These are phyloP conservation scores for Latrodectus elegans DNA, from an alignment of 2,888 invertebrate genomes.

Conservation along the genomic window DNA sequence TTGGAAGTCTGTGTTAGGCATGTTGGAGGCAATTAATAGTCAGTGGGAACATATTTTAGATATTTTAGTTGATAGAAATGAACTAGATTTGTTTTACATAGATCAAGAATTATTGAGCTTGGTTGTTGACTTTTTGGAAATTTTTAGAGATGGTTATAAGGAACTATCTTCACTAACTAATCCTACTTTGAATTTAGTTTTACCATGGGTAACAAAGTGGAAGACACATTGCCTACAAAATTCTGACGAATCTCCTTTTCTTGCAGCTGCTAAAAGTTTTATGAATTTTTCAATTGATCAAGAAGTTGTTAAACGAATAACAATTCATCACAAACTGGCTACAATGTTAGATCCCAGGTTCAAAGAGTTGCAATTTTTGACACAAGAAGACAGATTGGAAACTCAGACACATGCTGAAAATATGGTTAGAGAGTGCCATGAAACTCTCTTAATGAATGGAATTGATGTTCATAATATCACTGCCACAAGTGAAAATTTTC, in stretches of 20 bases:
- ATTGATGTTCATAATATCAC: conserved; percentile 41
- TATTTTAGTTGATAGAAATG: conserved; percentile 44
- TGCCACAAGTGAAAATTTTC: conserved; percentile 30
- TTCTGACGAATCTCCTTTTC: conserved; percentile 59
- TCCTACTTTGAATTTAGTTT: conserved; percentile 59
- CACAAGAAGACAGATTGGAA: conserved; percentile 42
- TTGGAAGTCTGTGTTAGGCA: conserved; percentile 59
- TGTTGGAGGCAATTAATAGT: conserved; percentile 63
- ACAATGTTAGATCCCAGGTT: conserved; percentile 59
- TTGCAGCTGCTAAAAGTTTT: conserved; percentile 52
- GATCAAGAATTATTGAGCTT: conserved; percentile 57
- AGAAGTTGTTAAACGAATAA: conserved; percentile 61
- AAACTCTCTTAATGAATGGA: conserved; percentile 42
- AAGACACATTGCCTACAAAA: conserved; percentile 62
- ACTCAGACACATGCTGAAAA: conserved; percentile 43
- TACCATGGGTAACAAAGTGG: conserved; percentile 65
- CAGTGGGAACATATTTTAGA: conserved; percentile 64
- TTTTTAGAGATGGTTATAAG: conserved; percentile 57
- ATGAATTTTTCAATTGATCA: conserved; percentile 63
- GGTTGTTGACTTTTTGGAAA: conserved; percentile 62
- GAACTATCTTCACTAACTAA: conserved; percentile 52
- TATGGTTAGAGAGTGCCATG: conserved; percentile 56
- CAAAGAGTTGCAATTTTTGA: conserved; percentile 57
- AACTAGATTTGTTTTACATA: conserved; percentile 49
- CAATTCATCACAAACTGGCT: conserved; percentile 61